Evolutionary conservation across 2,797 vertebrate genomes (phyloP).

Genomic region (Sebastes nivosus): DNA sequence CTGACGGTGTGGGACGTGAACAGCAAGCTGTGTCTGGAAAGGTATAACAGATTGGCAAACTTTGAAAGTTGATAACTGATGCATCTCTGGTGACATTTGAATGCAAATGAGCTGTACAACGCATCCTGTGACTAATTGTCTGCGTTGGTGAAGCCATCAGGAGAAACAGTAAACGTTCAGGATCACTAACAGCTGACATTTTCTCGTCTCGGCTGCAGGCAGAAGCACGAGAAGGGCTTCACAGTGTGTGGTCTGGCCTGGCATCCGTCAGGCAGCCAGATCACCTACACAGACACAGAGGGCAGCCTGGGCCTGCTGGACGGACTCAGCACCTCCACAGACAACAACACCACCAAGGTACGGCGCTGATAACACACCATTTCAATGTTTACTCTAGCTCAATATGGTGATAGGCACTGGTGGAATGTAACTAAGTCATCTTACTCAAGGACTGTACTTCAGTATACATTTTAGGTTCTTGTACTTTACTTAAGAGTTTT

Average conservation of each 20-base stretch:
- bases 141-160: neutral
- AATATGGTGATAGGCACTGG: neutral
- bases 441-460: too few species aligned
- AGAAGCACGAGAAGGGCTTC: constrained; percentile 94
- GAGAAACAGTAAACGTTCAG: neutral
- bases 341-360: constrained; percentile 63
- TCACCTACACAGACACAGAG: constrained; percentile 93
- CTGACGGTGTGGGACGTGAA: constrained; percentile 89
- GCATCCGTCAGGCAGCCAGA: constrained; percentile 86
- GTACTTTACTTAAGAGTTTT: neutral
- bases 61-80: neutral
- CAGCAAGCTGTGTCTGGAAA: constrained; percentile 89
- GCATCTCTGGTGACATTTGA: neutral
- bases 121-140: neutral
- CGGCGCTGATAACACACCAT: accelerated
- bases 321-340: constrained; percentile 64
- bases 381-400: neutral
- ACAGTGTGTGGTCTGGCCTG: constrained; percentile 91
- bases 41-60: constrained; percentile 76
- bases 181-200: neutral
- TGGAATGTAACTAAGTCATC: neutral
- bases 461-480: too few species aligned
- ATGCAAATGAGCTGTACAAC: neutral
- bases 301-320: constrained; percentile 95
- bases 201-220: constrained; percentile 75